A percentile compares a stretch with the other conserved stretches of the same genome.
Evolutionary conservation across 2,113 vertebrate species (phyloP).

Genomic region (Canis aureus): DNA sequence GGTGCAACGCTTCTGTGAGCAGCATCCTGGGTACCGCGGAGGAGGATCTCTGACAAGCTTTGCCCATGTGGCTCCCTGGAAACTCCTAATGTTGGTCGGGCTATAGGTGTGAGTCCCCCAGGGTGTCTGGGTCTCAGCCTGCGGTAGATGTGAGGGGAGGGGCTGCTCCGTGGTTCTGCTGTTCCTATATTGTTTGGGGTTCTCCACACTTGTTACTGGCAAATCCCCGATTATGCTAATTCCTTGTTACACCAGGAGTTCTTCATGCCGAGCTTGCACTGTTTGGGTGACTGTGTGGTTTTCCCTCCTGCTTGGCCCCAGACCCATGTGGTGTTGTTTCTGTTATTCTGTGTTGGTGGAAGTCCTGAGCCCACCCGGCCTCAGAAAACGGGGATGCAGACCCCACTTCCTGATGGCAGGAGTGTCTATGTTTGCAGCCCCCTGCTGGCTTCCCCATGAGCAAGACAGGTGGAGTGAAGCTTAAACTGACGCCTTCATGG

Average conservation of each 20-base stretch:
- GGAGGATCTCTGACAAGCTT: neutral
- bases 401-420: neutral
- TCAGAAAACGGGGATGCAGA: no score
- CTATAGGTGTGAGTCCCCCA: rapidly evolving
- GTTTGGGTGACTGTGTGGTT: neutral
- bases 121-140: rapidly evolving
- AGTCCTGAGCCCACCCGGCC: neutral
- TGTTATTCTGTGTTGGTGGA: neutral
- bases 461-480: no score
- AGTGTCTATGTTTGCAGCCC: neutral
- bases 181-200: rapidly evolving
- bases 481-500: rapidly evolving
- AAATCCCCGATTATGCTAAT: rapidly evolving
- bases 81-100: neutral
- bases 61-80: rapidly evolving
- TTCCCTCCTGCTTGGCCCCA: neutral
- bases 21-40: neutral
- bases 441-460: neutral
- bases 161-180: neutral
- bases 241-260: neutral
- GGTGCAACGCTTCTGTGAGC: neutral
- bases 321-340: rapidly evolving
- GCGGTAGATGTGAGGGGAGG: neutral
- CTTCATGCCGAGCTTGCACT: rapidly evolving
- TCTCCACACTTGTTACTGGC: neutral